Conservation (phyloP, 2,113 vertebrate genomes). For the Alces alces region DNA sequence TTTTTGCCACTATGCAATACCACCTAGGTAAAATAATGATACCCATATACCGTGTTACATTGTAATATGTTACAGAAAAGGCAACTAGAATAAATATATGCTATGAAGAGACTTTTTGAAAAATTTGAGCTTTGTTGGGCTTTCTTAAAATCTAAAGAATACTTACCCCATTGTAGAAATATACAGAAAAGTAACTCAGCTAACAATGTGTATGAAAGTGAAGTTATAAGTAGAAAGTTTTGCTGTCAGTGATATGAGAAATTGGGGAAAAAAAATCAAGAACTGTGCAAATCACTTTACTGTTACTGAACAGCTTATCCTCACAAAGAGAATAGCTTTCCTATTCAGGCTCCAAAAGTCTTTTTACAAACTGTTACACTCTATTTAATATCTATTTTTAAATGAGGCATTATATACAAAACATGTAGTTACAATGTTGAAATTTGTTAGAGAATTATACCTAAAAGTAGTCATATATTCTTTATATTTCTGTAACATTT, state of each 20-base stretch:
- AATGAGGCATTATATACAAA: background rate
- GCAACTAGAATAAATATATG: background rate
- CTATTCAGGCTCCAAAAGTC: background rate
- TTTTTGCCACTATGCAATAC: background rate
- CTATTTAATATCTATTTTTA: background rate
- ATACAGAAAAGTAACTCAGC: conserved; percentile 21
- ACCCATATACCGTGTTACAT: background rate
- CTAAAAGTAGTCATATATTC: background rate
- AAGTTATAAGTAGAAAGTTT: background rate
- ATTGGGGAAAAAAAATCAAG: background rate
- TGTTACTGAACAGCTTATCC: background rate
- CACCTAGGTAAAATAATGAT: background rate
- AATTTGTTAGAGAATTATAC: background rate
- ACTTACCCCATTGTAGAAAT: background rate
- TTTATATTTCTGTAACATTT: background rate
- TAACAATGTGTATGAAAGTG: background rate
- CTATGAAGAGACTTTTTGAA: background rate
- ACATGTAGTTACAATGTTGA: background rate
- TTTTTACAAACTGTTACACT: background rate
- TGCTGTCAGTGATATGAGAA: background rate
- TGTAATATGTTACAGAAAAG: background rate
- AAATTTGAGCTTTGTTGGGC: background rate
- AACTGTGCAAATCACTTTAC: background rate
- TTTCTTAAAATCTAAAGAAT: background rate
- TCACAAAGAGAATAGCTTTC: background rate